phyloP scores from a whole-genome alignment of 2,797 vertebrate species.

The Falco peregrinus region DNA sequence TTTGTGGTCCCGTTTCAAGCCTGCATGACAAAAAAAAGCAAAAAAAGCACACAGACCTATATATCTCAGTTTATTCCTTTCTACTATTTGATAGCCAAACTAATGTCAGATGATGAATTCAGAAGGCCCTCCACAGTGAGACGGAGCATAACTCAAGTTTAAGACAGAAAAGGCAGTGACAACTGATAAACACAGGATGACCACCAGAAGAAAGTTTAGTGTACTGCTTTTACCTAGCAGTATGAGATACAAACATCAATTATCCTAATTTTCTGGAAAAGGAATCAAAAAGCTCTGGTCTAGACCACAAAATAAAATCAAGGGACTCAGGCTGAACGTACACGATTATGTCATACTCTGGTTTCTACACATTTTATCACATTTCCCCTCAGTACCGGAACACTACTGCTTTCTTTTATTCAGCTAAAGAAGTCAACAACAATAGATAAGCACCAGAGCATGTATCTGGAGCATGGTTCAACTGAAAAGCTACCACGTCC shows the following conservation, averaged over 20 bases:
- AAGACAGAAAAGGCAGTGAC: background rate
- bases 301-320: constrained; percentile 1
- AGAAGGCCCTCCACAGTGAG: background rate
- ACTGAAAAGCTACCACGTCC: background rate
- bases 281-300: background rate
- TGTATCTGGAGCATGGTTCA: background rate
- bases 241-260: background rate
- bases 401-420: constrained; percentile 60
- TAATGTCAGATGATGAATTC: background rate
- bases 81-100: background rate
- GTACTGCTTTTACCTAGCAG: background rate
- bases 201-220: background rate
- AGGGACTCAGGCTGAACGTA: background rate
- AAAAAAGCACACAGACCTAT: background rate
- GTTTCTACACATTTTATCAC: background rate
- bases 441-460: constrained; percentile 21
- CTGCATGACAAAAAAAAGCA: background rate
- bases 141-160: background rate
- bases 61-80: background rate
- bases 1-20: background rate
- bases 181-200: background rate
- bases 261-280: constrained; percentile 1
- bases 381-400: constrained; percentile 7
- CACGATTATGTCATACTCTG: background rate
- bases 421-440: constrained; percentile 60